Evolutionary conservation across 2,888 invertebrate species (phyloP), one percentile per base, ranked within the genome.

Genomic region (Nymphalis urticae): DNA sequence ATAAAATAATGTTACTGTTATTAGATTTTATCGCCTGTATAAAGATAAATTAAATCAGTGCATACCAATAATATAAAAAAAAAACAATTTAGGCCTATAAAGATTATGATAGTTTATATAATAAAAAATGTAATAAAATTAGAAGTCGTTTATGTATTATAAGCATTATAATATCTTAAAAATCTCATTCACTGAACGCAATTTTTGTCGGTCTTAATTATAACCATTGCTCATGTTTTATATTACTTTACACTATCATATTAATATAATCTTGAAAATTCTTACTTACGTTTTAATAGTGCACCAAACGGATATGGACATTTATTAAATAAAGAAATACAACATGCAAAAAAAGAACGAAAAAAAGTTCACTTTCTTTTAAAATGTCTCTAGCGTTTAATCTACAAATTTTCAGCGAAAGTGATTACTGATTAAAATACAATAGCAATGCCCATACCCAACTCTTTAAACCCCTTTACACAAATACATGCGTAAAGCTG

Each of bases 171-270:
- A 56, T 75, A 73, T 82, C 84, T 78, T 81, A 74, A 77, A 80
- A 82, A 80, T 85, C 81, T 78, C 87, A 80, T 86, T 86, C 85
- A 80, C 81, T 81, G 78, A 82, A 82, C 83, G 80, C 82, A 84
- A 82, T 82, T 83, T 74, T 74, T 82, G 77, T 85, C 83, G 75
- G 75, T 79, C 85, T 86, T 85, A 83, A 85, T 80, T 79, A 84
- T 85, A 82, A 81, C 81, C 83, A 83, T 83, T 85, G 82, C 82
- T 82, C 74, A 69, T 75, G 77, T 76, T 73, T 63, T 68, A 64
- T 24, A 75, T 73, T 67, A 75, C 71, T 75, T 72, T 74, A 76
- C 68, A 70, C 69, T 75, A 78, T 66, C 64, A 63, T 71, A 66
- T 63, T 54, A 59, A 66, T 73, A 74, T 71, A 73, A 72, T 72